These are phyloP conservation scores for Polypterus senegalus DNA, from an alignment of 2,113 vertebrate genomes.

Conservation along the genomic window DNA sequence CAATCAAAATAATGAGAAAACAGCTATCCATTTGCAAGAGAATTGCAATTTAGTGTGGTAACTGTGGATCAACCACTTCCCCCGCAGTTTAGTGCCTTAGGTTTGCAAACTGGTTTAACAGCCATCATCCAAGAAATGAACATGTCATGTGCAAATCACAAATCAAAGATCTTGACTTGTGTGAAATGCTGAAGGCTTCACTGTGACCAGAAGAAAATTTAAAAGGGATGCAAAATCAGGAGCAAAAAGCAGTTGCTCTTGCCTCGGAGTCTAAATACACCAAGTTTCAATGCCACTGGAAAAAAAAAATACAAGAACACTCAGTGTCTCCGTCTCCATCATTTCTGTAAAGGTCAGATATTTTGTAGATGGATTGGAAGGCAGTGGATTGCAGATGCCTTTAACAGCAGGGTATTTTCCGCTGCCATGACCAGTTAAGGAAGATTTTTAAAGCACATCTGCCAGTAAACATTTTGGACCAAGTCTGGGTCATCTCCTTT, in stretches of 20 bases:
- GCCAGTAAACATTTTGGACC: slow-evolving; percentile 95
- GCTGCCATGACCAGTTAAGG: slow-evolving; percentile 92
- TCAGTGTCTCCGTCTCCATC: slow-evolving; percentile 72
- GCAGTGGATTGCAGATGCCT: slow-evolving; percentile 76
- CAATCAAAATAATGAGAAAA: slow-evolving; percentile 39
- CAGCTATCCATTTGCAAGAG: slow-evolving; percentile 45
- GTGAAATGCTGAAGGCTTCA: slow-evolving; percentile 79
- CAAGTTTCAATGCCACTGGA: slow-evolving; percentile 70
- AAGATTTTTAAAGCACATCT: slow-evolving; percentile 90
- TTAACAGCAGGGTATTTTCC: slow-evolving; percentile 96
- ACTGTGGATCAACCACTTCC: slow-evolving; percentile 42
- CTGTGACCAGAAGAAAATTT: slow-evolving; percentile 73
- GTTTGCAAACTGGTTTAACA: slow-evolving; percentile 68
- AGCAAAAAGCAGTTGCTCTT: slow-evolving; percentile 77
- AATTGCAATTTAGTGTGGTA: slow-evolving; percentile 45
- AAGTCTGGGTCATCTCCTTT: slow-evolving; percentile 83
- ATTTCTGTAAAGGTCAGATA: slow-evolving; percentile 95
- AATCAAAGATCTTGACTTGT: slow-evolving; percentile 78
- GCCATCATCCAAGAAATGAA: slow-evolving; percentile 73
- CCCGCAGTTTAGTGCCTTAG: slow-evolving; percentile 51
- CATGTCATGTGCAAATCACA: slow-evolving; percentile 92
- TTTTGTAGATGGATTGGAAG: slow-evolving; percentile 82
- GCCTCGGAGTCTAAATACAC: slow-evolving; percentile 77
- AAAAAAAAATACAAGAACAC: slow-evolving; percentile 33
- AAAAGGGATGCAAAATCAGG: slow-evolving; percentile 81